Base-by-base conservation (phyloP, 92 coral and sea anemone genomes). In the Zoanthus gigantus region DNA sequence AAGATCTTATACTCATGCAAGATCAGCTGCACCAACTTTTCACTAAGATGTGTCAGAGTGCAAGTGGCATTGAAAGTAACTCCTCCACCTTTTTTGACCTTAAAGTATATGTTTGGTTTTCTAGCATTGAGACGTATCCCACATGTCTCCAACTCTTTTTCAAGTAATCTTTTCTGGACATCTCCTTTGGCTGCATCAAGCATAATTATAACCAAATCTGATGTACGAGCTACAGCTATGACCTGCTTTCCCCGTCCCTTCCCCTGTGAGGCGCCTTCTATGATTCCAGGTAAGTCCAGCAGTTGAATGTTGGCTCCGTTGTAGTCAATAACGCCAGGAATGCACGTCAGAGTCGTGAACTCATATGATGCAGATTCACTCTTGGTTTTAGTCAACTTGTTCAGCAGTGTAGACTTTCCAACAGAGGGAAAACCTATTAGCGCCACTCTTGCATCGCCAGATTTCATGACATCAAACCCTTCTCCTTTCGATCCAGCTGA, bases 401-500 rank as follows among this genome's bases (percentile, higher is more conserved):
- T 95, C 52, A 97, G 90, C 65, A 97, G 77, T 1, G 99, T 97
- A 15, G 99, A 97, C 90, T 97, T 97, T 11, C 99, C 99, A 0
- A 97, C 99, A 0, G 99, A 97, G 1, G 99, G 99, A 72, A 97
- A 97, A 12, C 99, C 99, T 76, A 97, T 97, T 8, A 97, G 84
- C 6, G 99, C 98, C 7, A 95, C 98, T 78, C 99, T 87, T 45
- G 99, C 99, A 92, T 97, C 99, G 17, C 99, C 99, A 34, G 99
- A 97, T 91, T 97, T 97, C 99, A 97, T 97, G 5, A 97, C 99
- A 95, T 97, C 99, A 61, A 97, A 97, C 0, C 99, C 99, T 85
- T 97, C 99, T 44, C 99, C 99, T 78, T 96, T 89, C n/a, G 94
- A 95, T n/a, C 95, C 92, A 15, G 96, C 89, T 6, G 98, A 92